Percentiles rank a stretch among this genome's conserved stretches.
phyloP scores from a whole-genome alignment of 2,888 invertebrate species.

The Agonopterix arenella region DNA sequence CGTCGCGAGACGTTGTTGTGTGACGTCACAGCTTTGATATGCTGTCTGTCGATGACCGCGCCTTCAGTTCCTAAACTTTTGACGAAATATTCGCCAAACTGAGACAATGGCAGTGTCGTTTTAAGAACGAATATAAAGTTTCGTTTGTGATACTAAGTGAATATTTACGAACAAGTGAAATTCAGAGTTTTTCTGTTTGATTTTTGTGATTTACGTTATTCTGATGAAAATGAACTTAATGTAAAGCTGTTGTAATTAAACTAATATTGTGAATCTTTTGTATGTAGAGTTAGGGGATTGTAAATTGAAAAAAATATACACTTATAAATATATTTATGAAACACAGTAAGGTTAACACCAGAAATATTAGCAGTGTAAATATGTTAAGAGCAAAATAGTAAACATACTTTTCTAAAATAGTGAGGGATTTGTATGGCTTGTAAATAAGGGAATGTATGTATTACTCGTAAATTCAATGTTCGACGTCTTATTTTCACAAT shows the following conservation, averaged over 20 bases:
- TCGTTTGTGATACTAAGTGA: conserved; percentile 18
- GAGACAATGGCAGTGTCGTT: conserved; percentile 32
- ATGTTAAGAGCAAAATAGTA: conserved; percentile 58
- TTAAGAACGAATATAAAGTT: conserved; percentile 24
- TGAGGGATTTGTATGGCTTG: conserved; percentile 55
- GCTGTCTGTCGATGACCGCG: conserved; percentile 74
- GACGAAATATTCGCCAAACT: conserved; percentile 38
- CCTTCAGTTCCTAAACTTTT: conserved; percentile 73
- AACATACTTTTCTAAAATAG: conserved; percentile 54
- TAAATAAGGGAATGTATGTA: conserved; percentile 51
- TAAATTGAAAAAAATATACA: conserved; percentile 60
- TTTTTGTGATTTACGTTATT: conserved; percentile 40
- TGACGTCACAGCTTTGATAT: conserved; percentile 80
- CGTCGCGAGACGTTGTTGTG: conserved; percentile 77
- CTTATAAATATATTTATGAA: conserved; percentile 72
- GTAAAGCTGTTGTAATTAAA: conserved; percentile 54
- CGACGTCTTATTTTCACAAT: conserved; percentile 23
- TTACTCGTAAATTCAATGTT: conserved; percentile 19
- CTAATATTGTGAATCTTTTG: conserved; percentile 41
- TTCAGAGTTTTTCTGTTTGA: conserved; percentile 28
- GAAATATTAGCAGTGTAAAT: conserved; percentile 70
- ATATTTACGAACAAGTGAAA: conserved; percentile 36
- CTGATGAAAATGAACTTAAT: conserved; percentile 40
- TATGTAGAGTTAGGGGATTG: conserved; percentile 66
- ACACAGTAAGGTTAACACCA: conserved; percentile 76